Conservation (phyloP, 2,888 invertebrate genomes). For the Lysandra bellargus region DNA sequence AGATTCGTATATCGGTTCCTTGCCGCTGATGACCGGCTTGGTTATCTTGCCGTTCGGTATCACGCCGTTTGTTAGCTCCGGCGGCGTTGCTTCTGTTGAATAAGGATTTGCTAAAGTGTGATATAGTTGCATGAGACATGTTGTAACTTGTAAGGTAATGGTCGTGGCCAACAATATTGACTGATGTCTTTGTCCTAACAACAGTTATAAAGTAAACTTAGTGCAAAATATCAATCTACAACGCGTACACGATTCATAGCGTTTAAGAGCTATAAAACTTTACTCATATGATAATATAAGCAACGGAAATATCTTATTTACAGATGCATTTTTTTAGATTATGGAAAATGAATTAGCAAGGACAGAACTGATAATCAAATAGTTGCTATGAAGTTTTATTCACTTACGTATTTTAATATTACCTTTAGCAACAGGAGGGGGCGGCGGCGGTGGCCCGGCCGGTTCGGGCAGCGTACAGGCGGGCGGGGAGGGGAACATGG, state of each 20-base stretch:
- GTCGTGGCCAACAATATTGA: too few species aligned
- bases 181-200: too few species aligned
- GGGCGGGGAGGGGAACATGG: conserved; percentile 62
- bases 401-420: conserved; percentile 11
- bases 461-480: conserved; percentile 87
- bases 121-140: not conserved
- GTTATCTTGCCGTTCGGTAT: conserved; percentile 76
- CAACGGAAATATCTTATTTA: too few species aligned
- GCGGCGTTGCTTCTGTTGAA: conserved; percentile 62
- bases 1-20: conserved; percentile 92
- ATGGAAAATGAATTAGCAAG: too few species aligned
- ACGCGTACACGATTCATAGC: too few species aligned
- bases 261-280: too few species aligned
- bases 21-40: conserved; percentile 61
- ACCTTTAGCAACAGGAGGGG: conserved; percentile 67
- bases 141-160: not conserved
- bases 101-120: too few species aligned
- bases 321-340: too few species aligned
- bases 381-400: not conserved
- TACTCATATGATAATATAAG: too few species aligned
- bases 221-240: too few species aligned
- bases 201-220: too few species aligned
- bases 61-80: conserved; percentile 70
- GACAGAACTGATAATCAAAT: not conserved
- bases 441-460: conserved; percentile 87